Evolutionary conservation across 2,888 invertebrate species (phyloP), one percentile per base, ranked within the genome.

Genomic region (Caenorhabditis sp.): DNA sequence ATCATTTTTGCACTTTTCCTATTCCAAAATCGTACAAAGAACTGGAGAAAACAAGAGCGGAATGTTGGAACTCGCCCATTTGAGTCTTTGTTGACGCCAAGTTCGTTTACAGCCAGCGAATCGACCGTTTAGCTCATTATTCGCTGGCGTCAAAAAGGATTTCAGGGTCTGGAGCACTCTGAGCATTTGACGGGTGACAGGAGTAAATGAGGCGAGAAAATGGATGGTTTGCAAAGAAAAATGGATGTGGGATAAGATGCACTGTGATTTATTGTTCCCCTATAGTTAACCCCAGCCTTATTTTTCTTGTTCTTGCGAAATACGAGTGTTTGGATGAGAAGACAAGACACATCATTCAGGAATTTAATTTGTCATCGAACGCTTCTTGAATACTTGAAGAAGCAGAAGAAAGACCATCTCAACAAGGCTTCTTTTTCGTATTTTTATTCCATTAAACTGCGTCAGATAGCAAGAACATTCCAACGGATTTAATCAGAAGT

Each of bases 311-410:
- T 26, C 30, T 27, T 4, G 17, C 15, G 2, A 26, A 26, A 26
- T 9, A 13, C 9, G 9, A 35, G 9, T 13, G 9, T 9, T 7
- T 35, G 9, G n/a, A 26, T 46, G 46, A 17, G 15, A 11, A 4
- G 46, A 24, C 11, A 11, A 26, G 46, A 46, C 46, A 46, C 46
- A 46, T 24, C 5, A 24, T 24, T 26, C n/a, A 17, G 30, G 45
- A 65, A 65, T 65, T 65, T 39, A 65, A 65, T 65, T 65, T 65
- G 55, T 15, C 39, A 32, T n/a, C 46, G 46, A 65, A 65, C 55
- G 55, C 46, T 48, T 37, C 37, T 55, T 17, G 65, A 65, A 65
- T 65, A 65, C 55, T 27, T 32, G 37, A 65, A 46, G 26, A 46
- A 55, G 55, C 53, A 45, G 20, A 37, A 26, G 24, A 61, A 24